Conservation (phyloP, 1,140 invertebrate species). For the Triops cancriformis region DNA sequence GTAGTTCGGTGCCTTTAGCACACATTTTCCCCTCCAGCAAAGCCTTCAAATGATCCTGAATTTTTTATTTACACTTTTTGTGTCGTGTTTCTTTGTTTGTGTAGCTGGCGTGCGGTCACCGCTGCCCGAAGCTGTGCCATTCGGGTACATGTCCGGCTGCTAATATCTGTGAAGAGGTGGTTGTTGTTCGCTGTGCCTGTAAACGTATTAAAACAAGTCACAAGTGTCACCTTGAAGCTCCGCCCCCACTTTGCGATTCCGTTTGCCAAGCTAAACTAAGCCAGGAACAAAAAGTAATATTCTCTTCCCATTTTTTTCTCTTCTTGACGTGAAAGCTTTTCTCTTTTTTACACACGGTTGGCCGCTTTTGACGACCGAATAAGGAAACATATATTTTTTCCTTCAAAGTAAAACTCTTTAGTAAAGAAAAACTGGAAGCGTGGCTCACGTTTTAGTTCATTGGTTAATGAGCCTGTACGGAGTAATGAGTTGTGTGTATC, state of each 20-base stretch:
- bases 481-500: background rate
- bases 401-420: background rate
- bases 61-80: background rate
- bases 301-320: background rate
- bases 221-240: slow-evolving; percentile 4
- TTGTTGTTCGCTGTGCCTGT: slow-evolving; percentile 68
- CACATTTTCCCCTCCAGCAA: background rate
- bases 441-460: background rate
- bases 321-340: background rate
- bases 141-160: slow-evolving; percentile 57
- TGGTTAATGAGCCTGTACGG: background rate
- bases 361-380: background rate
- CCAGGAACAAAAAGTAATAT: slow-evolving; percentile 23
- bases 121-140: slow-evolving; percentile 68
- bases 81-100: slow-evolving; percentile 9
- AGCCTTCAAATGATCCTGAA: background rate
- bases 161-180: slow-evolving; percentile 65
- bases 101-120: slow-evolving; percentile 54
- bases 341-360: background rate
- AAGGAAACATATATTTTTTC: background rate
- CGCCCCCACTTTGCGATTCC: slow-evolving; percentile 18
- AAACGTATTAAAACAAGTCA: slow-evolving; percentile 63
- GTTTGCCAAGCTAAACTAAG: slow-evolving; percentile 20
- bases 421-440: too few relatives aligned
- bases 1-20: too few relatives aligned